These are phyloP conservation scores for Pseudomugil tenellus DNA, from an alignment of 2,797 vertebrate genomes.

Conservation along the genomic window DNA sequence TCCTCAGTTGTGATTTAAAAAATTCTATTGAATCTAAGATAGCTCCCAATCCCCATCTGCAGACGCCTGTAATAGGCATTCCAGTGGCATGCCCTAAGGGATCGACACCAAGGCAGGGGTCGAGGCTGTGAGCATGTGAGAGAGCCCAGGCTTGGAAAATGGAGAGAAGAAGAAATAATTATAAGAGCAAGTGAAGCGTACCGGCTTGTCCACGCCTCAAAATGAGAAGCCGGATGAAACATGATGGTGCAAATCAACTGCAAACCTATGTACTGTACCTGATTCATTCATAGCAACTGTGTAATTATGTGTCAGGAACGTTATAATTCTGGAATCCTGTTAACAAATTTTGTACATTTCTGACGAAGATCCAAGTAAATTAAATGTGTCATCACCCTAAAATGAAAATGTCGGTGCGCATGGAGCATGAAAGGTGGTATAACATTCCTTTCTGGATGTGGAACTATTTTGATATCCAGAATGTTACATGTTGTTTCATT, in stretches of 20 bases:
- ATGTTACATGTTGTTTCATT: constrained; percentile 38
- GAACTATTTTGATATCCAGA: constrained; percentile 39
- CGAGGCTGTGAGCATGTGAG: constrained; percentile 60
- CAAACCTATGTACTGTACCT: constrained; percentile 61
- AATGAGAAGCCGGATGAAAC: constrained; percentile 75
- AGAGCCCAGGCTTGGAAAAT: constrained; percentile 68
- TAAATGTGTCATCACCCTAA: constrained; percentile 54
- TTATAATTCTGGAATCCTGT: constrained; percentile 52
- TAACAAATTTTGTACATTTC: constrained; percentile 44
- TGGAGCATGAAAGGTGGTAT: constrained; percentile 8
- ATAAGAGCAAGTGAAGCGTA: constrained; percentile 79
- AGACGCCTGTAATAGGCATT: constrained; percentile 56
- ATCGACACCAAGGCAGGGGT: constrained; percentile 61
- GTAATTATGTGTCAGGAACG: constrained; percentile 68
- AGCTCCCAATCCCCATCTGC: constrained; percentile 54
- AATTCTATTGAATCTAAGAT: constrained; percentile 68
- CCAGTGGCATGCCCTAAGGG: constrained; percentile 70
- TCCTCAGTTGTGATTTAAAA: constrained; percentile 69
- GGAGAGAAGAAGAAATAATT: constrained; percentile 82
- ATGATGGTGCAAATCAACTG: constrained; percentile 72
- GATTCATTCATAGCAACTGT: constrained; percentile 70
- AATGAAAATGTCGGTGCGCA: constrained; percentile 23
- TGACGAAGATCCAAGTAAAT: constrained; percentile 44
- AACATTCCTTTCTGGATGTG: constrained; percentile 24
- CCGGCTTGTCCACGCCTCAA: constrained; percentile 74